Conservation (phyloP, 2,113 vertebrate species). For the Arothron firmamentum region DNA sequence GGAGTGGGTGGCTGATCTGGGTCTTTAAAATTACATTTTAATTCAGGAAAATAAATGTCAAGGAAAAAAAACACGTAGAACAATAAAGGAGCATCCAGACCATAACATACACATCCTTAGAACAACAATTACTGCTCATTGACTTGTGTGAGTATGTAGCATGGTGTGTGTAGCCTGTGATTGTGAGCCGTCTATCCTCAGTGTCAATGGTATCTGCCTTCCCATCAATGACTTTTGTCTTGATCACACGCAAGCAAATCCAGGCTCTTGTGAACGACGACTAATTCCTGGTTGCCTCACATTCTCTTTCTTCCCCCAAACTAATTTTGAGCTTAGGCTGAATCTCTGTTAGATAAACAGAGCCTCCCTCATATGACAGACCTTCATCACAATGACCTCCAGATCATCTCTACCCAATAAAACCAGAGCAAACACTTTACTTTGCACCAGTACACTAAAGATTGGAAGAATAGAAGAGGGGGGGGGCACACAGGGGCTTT, state of each 20-base stretch:
- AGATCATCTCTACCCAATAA: conserved; percentile 97
- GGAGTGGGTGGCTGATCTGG: conserved; percentile 28
- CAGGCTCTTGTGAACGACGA: conserved; percentile 59
- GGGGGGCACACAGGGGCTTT: conserved; percentile 68
- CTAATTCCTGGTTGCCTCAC: conserved; percentile 65
- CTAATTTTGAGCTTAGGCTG: conserved; percentile 82
- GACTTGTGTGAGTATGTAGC: conserved; percentile 25
- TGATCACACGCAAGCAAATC: conserved; percentile 60
- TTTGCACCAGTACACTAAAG: conserved; percentile 81
- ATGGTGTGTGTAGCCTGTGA: conserved; percentile 19
- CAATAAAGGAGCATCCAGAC: conserved; percentile 36
- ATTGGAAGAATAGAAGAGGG: conserved; percentile 63
- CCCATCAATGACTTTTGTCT: too few species aligned
- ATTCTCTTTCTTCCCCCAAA: conserved; percentile 75
- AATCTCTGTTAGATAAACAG: conserved; percentile 92
- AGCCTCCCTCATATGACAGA: conserved; percentile 57
- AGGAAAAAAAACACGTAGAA: conserved; percentile 12
- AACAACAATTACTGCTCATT: conserved; percentile 39
- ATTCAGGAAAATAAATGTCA: conserved; percentile 43
- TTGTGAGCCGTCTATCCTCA: conserved; percentile 9
- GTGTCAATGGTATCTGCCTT: too few species aligned
- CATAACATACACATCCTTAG: conserved; percentile 43
- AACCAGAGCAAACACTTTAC: conserved; percentile 94
- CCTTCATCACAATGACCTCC: conserved; percentile 81
- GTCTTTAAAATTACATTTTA: conserved; percentile 39